Evolutionary conservation across 2,888 invertebrate genomes (phyloP).

Genomic region (Bombylius discolor): DNA sequence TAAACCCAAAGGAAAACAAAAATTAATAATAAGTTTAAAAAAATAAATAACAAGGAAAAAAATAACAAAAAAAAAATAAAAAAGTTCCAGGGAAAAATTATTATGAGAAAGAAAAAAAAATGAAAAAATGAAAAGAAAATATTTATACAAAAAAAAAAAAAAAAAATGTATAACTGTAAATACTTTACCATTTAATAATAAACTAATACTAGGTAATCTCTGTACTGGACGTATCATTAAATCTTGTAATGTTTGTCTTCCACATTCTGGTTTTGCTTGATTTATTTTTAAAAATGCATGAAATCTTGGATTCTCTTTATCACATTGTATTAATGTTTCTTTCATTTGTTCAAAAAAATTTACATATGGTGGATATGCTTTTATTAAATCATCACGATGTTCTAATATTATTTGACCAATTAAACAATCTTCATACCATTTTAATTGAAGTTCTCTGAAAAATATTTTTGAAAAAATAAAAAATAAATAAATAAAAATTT

Average conservation of each 20-base stretch:
- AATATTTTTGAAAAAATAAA: not conserved
- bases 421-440: conserved; percentile 78
- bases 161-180: too few relatives aligned
- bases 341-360: conserved; percentile 97
- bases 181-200: conserved; percentile 75
- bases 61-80: too few relatives aligned
- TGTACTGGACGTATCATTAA: conserved; percentile 96
- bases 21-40: too few relatives aligned
- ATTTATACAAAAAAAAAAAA: too few relatives aligned
- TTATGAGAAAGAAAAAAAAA: too few relatives aligned
- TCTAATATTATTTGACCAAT: conserved; percentile 81
- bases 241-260: conserved; percentile 89
- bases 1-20: too few relatives aligned
- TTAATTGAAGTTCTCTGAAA: conserved; percentile 28
- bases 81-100: too few relatives aligned
- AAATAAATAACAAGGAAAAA: too few relatives aligned
- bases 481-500: not conserved
- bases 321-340: conserved; percentile 81
- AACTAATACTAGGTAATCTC: conserved; percentile 88
- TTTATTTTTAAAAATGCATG: conserved; percentile 96
- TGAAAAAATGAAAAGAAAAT: too few relatives aligned
- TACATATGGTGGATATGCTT: conserved; percentile 94
- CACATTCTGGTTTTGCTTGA: conserved; percentile 89
- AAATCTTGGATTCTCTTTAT: conserved; percentile 86
- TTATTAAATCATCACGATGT: conserved; percentile 76